These are phyloP conservation scores for Clepsis dumicolana DNA, from an alignment of 2,888 invertebrate genomes.

Conservation along the genomic window DNA sequence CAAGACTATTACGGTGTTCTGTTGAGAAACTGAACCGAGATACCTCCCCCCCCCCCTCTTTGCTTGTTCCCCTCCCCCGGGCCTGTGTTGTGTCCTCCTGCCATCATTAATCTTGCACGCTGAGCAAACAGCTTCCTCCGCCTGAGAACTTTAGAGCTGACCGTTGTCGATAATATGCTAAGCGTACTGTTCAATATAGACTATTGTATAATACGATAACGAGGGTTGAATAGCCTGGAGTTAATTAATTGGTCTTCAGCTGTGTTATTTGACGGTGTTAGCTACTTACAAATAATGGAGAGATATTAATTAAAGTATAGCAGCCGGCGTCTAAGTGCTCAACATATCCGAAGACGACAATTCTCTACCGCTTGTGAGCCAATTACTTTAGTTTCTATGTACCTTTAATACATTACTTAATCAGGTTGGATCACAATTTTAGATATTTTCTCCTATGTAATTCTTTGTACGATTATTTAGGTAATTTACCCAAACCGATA, in stretches of 20 bases:
- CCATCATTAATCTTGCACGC: slow-evolving; percentile 81
- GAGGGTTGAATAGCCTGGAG: slow-evolving; percentile 22
- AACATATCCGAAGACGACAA: neutral
- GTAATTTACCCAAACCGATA: too few relatives aligned
- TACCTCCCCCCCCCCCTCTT: slow-evolving; percentile 49
- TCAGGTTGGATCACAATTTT: too few relatives aligned
- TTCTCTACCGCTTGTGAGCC: neutral
- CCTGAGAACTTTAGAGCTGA: slow-evolving; percentile 68
- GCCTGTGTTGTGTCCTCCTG: slow-evolving; percentile 66
- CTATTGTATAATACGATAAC: slow-evolving; percentile 34
- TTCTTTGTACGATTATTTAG: too few relatives aligned
- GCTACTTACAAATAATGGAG: slow-evolving; percentile 4
- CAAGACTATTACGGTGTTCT: slow-evolving; percentile 54
- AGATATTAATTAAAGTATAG: slow-evolving; percentile 9
- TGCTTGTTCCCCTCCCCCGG: slow-evolving; percentile 49
- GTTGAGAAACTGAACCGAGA: slow-evolving; percentile 59
- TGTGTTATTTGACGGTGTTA: slow-evolving; percentile 17
- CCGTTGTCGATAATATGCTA: slow-evolving; percentile 54
- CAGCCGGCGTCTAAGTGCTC: neutral
- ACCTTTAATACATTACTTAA: too few relatives aligned
- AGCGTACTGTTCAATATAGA: slow-evolving; percentile 29
- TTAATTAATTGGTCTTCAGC: slow-evolving; percentile 29
- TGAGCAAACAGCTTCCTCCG: slow-evolving; percentile 69
- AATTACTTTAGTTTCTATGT: too few relatives aligned
- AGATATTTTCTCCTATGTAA: too few relatives aligned